Evolutionary conservation across 2,888 invertebrate genomes (phyloP).

Genomic region (Eristalinus aeneus): DNA sequence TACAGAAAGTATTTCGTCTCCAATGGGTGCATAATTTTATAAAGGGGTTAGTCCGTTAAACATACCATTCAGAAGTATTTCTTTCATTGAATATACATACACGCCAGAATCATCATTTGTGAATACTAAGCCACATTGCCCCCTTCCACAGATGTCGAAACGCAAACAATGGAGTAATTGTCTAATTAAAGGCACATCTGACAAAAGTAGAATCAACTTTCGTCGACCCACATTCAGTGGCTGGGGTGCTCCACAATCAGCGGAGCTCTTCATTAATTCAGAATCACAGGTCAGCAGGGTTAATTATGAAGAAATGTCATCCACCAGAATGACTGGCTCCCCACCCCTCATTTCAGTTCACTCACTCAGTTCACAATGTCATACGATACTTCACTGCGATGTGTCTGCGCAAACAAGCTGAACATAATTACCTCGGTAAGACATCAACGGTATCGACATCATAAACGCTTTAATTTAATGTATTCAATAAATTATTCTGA

Average conservation of each 20-base stretch:
- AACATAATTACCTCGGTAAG: conserved; percentile 44
- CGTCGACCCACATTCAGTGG: conserved; percentile 36
- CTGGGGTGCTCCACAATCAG: conserved; percentile 9
- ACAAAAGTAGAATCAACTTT: conserved; percentile 32
- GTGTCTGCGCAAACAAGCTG: conserved; percentile 19
- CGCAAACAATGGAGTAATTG: not conserved
- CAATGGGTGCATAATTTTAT: not conserved
- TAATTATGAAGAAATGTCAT: conserved; percentile 63
- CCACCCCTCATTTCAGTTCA: conserved; percentile 1
- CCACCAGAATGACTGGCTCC: not conserved
- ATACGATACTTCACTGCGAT: not conserved
- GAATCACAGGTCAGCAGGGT: conserved; percentile 65
- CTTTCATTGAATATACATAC: not conserved
- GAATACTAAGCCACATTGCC: not conserved
- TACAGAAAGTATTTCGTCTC: no score
- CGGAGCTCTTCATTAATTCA: conserved; percentile 52
- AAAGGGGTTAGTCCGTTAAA: not conserved
- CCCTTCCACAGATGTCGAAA: not conserved
- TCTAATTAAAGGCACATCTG: conserved; percentile 18
- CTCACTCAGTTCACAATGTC: not conserved
- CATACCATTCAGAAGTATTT: not conserved
- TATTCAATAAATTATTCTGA: conserved; percentile 57
- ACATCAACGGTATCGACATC: conserved; percentile 17
- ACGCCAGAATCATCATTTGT: not conserved
- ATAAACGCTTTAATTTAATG: conserved; percentile 41